Base-by-base conservation (phyloP, 2,113 vertebrate genomes). In the Nycticryphes semicollaris region DNA sequence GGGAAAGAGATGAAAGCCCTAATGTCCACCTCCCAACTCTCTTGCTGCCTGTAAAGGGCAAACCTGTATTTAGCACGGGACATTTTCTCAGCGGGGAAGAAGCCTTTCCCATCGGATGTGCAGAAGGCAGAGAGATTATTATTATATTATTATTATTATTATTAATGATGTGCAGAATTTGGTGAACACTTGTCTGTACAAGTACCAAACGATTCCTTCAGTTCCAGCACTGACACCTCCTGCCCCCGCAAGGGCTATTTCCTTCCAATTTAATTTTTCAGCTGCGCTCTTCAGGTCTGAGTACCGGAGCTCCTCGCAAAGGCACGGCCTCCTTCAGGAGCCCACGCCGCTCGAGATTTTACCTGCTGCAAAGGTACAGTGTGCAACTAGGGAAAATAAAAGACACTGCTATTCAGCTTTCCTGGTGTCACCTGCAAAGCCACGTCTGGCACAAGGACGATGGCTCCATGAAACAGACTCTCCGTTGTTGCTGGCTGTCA, bases 31-130 rank as follows among this genome's bases (percentile, higher is more conserved):
- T 94, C 83, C 88, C 66, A 33, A 16, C 39, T 41, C 77, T 70
- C 48, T n/a, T 1, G 6, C 63, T 93, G 79, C 87, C 77, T 69
- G 78, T 33, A 85, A 89, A 91, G 74, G 96, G 12, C 96, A 96
- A 84, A 82, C 39, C 43, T 94, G 69, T 76, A 66, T 84, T 93
- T 84, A 91, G 67, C 77, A 37, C 30, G 2, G 57, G 31, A 31
- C 39, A 3, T 37, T 43, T 84, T 87, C 86, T 70, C 75, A 8
- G 7, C 3, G 8, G 53, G 78, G 89, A 91, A 60, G 68, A 84
- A 10, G 56, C 73, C 31, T 45, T 95, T 96, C 79, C 84, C 85
- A 73, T 10, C 0, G 1, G 87, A 90, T 43, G 35, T 62, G 62
- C 7, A 12, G 43, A 37, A 73, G n/a, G 48, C 80, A 69, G 37